A percentile compares a stretch with the other conserved stretches of the same genome.
Evolutionary conservation across 2,113 vertebrate species (phyloP).

Genomic region (Mus spicilegus): DNA sequence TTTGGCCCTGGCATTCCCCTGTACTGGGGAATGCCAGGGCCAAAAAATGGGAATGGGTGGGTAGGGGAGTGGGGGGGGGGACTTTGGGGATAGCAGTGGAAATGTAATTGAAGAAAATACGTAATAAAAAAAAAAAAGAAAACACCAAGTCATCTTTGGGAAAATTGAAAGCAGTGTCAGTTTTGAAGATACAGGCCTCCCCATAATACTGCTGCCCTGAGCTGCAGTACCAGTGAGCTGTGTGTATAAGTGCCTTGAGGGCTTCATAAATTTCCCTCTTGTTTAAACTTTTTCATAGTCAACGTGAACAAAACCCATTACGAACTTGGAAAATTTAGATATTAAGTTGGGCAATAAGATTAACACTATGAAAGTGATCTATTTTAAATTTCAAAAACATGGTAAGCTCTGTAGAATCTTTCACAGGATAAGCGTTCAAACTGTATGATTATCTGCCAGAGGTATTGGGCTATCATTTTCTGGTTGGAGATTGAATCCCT

Average conservation of each 20-base stretch:
- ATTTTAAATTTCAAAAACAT: constrained; percentile 84
- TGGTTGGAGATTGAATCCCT: constrained; percentile 88
- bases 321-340: constrained; percentile 87
- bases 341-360: constrained; percentile 80
- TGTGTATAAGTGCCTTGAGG: constrained; percentile 67
- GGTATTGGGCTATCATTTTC: constrained; percentile 80
- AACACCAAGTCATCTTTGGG: not conserved
- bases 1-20: too few relatives aligned
- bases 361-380: constrained; percentile 84
- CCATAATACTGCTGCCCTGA: not conserved
- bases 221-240: too few relatives aligned
- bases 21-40: too few relatives aligned
- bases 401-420: constrained; percentile 77
- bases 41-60: too few relatives aligned
- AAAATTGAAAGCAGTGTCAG: not conserved
- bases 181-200: not conserved
- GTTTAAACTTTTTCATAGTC: constrained; percentile 79
- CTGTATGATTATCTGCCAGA: constrained; percentile 69
- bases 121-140: too few relatives aligned
- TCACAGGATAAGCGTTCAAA: constrained; percentile 63
- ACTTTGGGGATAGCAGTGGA: too few relatives aligned
- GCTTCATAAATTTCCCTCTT: constrained; percentile 85
- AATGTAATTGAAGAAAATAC: too few relatives aligned
- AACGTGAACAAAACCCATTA: constrained; percentile 84
- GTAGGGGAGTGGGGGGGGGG: too few relatives aligned